Evolutionary conservation across 1,140 invertebrate species (phyloP).

Genomic region (Metopolophium dirhodum): DNA sequence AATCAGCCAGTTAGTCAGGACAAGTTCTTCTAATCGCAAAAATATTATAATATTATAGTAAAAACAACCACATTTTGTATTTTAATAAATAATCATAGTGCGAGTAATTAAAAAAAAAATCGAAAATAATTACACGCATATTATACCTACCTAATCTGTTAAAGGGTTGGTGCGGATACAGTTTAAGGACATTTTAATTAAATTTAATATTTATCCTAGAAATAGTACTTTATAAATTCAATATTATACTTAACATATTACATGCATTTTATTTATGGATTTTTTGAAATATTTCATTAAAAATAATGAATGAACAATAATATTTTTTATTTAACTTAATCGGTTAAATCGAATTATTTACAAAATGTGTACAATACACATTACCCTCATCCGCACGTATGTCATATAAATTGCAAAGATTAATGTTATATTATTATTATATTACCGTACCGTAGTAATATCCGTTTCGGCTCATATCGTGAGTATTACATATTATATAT

Average conservation of each 20-base stretch:
- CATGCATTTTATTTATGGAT: background rate
- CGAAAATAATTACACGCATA: background rate
- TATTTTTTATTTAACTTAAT: background rate
- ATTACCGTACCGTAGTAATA: background rate
- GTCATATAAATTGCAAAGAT: background rate
- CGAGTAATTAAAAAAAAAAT: background rate
- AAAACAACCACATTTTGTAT: background rate
- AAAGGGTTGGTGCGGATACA: background rate
- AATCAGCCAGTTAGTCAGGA: no score
- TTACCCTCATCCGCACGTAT: background rate
- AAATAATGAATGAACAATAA: background rate
- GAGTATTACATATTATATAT: no score
- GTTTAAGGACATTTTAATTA: background rate
- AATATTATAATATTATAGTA: background rate
- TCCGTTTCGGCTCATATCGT: background rate
- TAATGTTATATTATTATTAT: background rate
- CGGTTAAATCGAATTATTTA: background rate
- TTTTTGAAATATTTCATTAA: background rate
- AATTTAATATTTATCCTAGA: background rate
- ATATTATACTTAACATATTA: background rate
- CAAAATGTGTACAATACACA: background rate
- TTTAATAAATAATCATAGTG: background rate
- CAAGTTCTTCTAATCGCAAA: background rate
- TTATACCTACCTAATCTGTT: no score
- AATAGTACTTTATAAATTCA: background rate